These are phyloP conservation scores for Eira barbara DNA, from an alignment of 2,113 vertebrate species.

Conservation along the genomic window DNA sequence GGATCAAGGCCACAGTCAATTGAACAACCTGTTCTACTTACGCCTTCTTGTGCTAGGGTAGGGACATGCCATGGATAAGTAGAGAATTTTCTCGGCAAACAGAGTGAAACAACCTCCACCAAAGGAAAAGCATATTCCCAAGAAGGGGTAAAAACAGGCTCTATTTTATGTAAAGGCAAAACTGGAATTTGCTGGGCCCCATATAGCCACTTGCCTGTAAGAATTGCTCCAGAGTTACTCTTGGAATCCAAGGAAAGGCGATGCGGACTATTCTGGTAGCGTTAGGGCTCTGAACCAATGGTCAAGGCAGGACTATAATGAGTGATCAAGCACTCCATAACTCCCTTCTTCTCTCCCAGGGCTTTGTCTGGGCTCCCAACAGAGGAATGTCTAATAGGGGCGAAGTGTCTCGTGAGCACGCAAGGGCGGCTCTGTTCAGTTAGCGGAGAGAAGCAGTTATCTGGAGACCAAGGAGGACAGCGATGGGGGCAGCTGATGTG, in stretches of 20 bases:
- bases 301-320: not conserved
- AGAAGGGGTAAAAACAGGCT: not conserved
- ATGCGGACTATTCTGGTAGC: not conserved
- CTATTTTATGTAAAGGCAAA: not conserved
- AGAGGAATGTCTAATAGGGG: not conserved
- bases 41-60: not conserved
- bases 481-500: not conserved
- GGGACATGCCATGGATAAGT: not conserved
- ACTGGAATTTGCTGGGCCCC: not conserved
- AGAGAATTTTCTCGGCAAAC: not conserved
- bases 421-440: not conserved
- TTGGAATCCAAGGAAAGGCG: not conserved
- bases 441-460: not conserved
- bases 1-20: slow-evolving; percentile 14
- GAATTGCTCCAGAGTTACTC: not conserved
- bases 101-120: not conserved
- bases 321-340: not conserved
- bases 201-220: not conserved
- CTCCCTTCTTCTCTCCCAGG: not conserved
- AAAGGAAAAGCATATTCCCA: not conserved
- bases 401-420: not conserved
- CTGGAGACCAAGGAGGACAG: not conserved
- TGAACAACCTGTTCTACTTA: slow-evolving; percentile 5
- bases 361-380: not conserved
- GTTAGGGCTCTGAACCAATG: not conserved